Evolutionary conservation across 2,113 vertebrate species (phyloP).

Genomic region (Crotalus horridus): DNA sequence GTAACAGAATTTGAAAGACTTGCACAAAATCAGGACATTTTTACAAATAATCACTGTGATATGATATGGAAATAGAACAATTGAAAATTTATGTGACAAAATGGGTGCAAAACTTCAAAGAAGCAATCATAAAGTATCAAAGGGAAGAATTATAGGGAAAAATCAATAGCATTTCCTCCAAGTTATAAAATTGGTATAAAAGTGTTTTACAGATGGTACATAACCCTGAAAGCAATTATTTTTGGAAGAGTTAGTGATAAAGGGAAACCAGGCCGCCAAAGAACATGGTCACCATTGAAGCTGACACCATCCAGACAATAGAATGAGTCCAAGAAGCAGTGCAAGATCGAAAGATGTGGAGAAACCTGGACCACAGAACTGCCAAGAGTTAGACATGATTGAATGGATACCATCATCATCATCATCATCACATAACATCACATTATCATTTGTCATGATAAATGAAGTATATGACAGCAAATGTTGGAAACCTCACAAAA

Average conservation of each 20-base stretch:
- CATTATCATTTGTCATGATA: background rate
- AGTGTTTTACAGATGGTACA: background rate
- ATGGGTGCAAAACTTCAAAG: background rate
- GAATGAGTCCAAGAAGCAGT: background rate
- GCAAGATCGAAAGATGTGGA: background rate
- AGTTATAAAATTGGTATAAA: background rate
- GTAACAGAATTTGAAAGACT: background rate
- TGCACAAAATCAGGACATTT: background rate
- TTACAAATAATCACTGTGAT: background rate
- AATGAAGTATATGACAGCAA: background rate
- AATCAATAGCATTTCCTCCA: background rate
- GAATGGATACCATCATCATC: no score
- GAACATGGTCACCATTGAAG: background rate
- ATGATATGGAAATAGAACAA: background rate
- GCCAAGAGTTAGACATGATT: background rate
- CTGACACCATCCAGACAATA: background rate
- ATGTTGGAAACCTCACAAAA: background rate
- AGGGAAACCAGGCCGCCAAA: background rate
- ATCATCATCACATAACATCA: background rate
- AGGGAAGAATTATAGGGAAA: background rate
- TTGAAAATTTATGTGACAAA: background rate
- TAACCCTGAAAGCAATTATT: background rate
- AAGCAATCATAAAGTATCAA: background rate
- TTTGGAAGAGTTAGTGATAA: background rate
- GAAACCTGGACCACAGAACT: background rate